These are phyloP conservation scores for Lasiurus borealis DNA, from an alignment of 2,113 vertebrate genomes.

Conservation along the genomic window DNA sequence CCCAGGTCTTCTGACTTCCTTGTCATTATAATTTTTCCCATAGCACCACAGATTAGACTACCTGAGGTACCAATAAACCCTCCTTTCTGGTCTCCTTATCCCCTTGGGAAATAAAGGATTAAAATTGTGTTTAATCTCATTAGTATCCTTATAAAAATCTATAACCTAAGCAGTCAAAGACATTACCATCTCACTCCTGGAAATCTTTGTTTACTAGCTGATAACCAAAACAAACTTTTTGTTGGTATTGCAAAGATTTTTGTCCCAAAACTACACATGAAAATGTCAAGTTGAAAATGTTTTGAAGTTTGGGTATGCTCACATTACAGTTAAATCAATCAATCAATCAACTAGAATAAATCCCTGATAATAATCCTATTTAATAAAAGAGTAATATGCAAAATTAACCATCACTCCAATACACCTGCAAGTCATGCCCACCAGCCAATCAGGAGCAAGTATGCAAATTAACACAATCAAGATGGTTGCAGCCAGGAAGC, in stretches of 20 bases:
- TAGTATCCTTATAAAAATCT: neutral
- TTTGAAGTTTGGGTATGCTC: neutral
- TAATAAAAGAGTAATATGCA: no score
- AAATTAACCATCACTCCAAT: no score
- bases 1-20: neutral
- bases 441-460: no score
- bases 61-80: fast-evolving
- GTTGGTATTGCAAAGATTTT: neutral
- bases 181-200: neutral
- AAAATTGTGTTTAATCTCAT: neutral
- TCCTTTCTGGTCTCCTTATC: neutral
- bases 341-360: conserved; percentile 3
- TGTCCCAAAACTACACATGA: neutral
- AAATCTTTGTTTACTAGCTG: neutral
- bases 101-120: neutral
- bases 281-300: neutral
- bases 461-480: no score
- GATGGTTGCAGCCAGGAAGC: no score
- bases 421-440: no score
- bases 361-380: neutral
- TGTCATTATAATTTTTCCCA: neutral
- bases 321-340: neutral
- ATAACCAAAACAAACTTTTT: neutral
- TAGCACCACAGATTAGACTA: neutral
- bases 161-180: neutral